Evolutionary conservation across 2,113 vertebrate genomes (phyloP).

Genomic region (Corvus hawaiiensis): DNA sequence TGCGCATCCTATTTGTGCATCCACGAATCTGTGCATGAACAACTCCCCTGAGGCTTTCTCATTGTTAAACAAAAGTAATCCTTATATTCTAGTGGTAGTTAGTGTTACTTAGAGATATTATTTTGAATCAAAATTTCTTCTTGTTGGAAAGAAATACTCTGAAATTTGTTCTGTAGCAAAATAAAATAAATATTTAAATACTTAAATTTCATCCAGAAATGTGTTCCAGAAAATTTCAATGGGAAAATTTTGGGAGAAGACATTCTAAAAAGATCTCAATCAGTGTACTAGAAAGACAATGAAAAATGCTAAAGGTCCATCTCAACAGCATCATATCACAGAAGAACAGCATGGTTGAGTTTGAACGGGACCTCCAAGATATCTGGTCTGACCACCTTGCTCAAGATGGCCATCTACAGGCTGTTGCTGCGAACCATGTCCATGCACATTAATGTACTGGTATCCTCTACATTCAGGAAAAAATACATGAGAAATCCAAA

Average conservation of each 20-base stretch:
- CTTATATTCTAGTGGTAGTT: neutral
- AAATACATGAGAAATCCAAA: neutral
- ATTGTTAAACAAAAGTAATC: neutral
- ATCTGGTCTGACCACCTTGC: neutral
- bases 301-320: neutral
- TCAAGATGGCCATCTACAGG: neutral
- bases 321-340: no score
- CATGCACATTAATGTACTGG: neutral
- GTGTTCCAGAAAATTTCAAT: neutral
- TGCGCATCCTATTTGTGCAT: neutral
- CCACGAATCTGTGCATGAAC: neutral
- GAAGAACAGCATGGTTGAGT: neutral
- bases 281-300: neutral
- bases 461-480: neutral
- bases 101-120: neutral
- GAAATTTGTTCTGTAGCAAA: neutral
- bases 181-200: neutral
- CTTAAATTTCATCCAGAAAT: neutral
- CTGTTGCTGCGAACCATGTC: neutral
- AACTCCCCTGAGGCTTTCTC: neutral
- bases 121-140: neutral
- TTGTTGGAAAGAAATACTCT: neutral
- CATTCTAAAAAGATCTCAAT: neutral
- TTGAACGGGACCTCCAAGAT: neutral
- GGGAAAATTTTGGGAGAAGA: neutral